Conservation (phyloP, 1,140 invertebrate species). For the Ectropis grisescens region DNA sequence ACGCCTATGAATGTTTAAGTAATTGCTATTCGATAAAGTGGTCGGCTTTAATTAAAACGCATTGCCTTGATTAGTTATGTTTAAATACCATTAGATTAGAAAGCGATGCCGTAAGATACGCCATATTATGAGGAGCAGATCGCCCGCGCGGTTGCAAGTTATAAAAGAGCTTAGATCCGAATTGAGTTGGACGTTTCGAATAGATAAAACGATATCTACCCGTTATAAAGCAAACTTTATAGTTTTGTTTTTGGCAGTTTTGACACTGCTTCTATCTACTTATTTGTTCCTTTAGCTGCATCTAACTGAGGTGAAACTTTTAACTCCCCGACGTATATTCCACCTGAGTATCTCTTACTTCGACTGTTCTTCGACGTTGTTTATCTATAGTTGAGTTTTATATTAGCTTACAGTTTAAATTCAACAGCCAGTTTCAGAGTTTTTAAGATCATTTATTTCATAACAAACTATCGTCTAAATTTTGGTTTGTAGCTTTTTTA, state of each 20-base stretch:
- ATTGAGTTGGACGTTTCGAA: slow-evolving; percentile 60
- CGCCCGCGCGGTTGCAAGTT: slow-evolving; percentile 13
- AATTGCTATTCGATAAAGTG: slow-evolving; percentile 18
- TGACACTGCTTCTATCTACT: slow-evolving; percentile 63
- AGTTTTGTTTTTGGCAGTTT: slow-evolving; percentile 71
- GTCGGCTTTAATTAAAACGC: slow-evolving; percentile 17
- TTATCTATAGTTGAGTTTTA: slow-evolving; percentile 22
- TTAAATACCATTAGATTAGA: slow-evolving; percentile 9
- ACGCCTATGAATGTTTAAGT: slow-evolving; percentile 21
- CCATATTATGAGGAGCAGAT: slow-evolving; percentile 8
- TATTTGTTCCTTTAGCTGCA: slow-evolving; percentile 63
- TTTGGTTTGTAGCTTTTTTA: too few relatives aligned
- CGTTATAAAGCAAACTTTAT: slow-evolving; percentile 67
- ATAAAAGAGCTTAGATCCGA: slow-evolving; percentile 36
- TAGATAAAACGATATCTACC: slow-evolving; percentile 62
- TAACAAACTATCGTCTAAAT: too few relatives aligned
- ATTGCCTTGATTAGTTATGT: slow-evolving; percentile 11
- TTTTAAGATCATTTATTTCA: too few relatives aligned
- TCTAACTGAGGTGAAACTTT: slow-evolving; percentile 54
- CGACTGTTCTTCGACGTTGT: slow-evolving; percentile 24
- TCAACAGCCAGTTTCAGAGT: too few relatives aligned
- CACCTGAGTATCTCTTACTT: slow-evolving; percentile 46
- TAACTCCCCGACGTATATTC: slow-evolving; percentile 53
- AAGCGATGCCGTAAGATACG: slow-evolving; percentile 7
- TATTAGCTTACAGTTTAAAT: too few relatives aligned